phyloP scores from a whole-genome alignment of 2,888 invertebrate species.

The Dione juno region DNA sequence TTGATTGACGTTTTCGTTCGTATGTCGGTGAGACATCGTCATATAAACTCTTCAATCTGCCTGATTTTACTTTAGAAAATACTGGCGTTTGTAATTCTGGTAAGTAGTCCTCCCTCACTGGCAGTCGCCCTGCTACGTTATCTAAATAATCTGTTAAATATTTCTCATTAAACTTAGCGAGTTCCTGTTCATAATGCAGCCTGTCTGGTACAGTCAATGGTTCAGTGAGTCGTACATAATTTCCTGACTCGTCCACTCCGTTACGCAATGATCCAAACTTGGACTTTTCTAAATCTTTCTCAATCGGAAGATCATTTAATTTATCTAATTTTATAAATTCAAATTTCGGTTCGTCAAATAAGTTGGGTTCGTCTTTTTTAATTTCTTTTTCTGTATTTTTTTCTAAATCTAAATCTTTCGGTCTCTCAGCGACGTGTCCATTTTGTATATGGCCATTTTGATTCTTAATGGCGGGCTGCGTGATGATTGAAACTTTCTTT shows the following conservation, averaged over 20 bases:
- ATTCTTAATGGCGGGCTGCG: constrained; percentile 46
- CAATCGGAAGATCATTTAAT: constrained; percentile 57
- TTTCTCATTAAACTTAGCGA: constrained; percentile 75
- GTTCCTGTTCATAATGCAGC: constrained; percentile 73
- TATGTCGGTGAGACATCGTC: constrained; percentile 71
- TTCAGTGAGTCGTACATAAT: constrained; percentile 72
- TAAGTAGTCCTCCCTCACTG: constrained; percentile 73
- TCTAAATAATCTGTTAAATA: constrained; percentile 74
- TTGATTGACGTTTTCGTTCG: constrained; percentile 63
- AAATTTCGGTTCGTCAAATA: constrained; percentile 62
- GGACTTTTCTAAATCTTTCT: constrained; percentile 69
- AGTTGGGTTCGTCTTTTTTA: constrained; percentile 57
- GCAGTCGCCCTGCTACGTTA: constrained; percentile 65
- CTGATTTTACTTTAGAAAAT: constrained; percentile 75
- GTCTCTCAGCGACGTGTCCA: constrained; percentile 62
- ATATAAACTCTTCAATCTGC: constrained; percentile 65
- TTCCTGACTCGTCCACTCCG: constrained; percentile 70
- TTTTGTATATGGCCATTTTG: constrained; percentile 58
- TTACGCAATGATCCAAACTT: constrained; percentile 77
- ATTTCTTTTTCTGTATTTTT: constrained; percentile 52
- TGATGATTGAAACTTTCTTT: constrained; percentile 67
- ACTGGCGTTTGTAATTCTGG: constrained; percentile 79
- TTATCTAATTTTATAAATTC: constrained; percentile 64
- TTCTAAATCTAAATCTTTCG: constrained; percentile 67
- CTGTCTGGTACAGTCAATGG: constrained; percentile 68